Conservation (phyloP, 2,888 invertebrate genomes). For the Parelbella ahira region DNA sequence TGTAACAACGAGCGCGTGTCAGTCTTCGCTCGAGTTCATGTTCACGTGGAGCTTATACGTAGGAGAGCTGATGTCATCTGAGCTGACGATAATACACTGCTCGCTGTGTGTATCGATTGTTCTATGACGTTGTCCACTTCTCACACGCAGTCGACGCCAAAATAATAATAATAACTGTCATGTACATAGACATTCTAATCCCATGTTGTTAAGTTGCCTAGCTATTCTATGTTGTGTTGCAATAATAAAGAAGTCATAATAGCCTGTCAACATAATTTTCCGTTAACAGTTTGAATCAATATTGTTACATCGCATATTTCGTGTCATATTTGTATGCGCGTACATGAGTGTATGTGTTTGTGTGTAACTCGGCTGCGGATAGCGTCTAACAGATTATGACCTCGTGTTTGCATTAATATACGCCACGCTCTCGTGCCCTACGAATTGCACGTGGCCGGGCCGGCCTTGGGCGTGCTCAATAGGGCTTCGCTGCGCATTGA, state of each 20-base stretch:
- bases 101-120: conserved; percentile 13
- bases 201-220: no score
- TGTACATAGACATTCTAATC: no score
- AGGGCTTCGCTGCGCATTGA: conserved; percentile 29
- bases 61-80: conserved; percentile 24
- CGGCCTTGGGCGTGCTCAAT: conserved; percentile 30
- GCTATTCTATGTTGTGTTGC: no score
- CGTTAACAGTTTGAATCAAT: no score
- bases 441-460: conserved; percentile 40
- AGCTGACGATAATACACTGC: conserved; percentile 18
- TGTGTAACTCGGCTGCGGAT: neutral
- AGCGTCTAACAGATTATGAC: conserved; percentile 39
- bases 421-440: conserved; percentile 38
- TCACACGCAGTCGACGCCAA: neutral
- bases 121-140: neutral
- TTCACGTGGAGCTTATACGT: conserved; percentile 25
- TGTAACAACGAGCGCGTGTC: conserved; percentile 20
- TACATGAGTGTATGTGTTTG: no score
- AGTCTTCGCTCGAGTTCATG: conserved; percentile 24
- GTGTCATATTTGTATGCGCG: no score
- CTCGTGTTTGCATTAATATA: conserved; percentile 49
- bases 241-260: no score
- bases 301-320: no score
- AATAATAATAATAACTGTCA: no score
- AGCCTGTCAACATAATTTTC: no score